Evolutionary conservation across 2,797 vertebrate genomes (phyloP).

Genomic region (Novumbra hubbsi): DNA sequence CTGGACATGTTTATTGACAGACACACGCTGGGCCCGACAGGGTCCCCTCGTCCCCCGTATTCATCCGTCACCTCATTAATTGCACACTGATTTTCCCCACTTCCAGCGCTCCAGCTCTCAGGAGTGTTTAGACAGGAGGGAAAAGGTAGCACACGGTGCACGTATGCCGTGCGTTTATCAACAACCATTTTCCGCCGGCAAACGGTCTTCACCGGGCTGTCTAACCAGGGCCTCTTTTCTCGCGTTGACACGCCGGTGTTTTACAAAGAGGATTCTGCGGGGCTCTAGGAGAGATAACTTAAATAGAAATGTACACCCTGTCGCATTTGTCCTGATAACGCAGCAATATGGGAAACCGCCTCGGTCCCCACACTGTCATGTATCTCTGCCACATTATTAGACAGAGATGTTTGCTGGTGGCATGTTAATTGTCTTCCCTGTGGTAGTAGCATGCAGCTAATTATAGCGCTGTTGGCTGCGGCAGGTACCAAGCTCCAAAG

Average conservation of each 20-base stretch:
- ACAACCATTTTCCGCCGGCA: background rate
- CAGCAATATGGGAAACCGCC: too few relatives aligned
- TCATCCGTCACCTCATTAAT: slow-evolving; percentile 63
- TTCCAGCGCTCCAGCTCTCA: slow-evolving; percentile 44
- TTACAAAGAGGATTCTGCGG: too few relatives aligned
- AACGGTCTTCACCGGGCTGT: background rate
- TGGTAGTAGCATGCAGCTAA: slow-evolving; percentile 60
- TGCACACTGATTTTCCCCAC: slow-evolving; percentile 54
- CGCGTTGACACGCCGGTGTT: slow-evolving; percentile 5
- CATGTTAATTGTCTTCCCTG: slow-evolving; percentile 68
- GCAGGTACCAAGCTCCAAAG: slow-evolving; percentile 68
- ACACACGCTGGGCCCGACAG: slow-evolving; percentile 38
- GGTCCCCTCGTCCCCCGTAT: slow-evolving; percentile 32
- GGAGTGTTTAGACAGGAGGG: background rate
- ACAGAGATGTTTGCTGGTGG: slow-evolving; percentile 60
- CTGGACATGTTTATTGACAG: slow-evolving; percentile 58
- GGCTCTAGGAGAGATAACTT: background rate
- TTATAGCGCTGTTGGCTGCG: slow-evolving; percentile 60
- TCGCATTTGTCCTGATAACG: background rate
- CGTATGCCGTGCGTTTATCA: background rate
- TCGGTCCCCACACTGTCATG: too few relatives aligned
- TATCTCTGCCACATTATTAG: background rate
- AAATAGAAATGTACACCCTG: background rate
- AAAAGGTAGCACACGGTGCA: background rate
- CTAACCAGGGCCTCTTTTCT: background rate